Evolutionary conservation across 2,113 vertebrate genomes (phyloP).

Genomic region (Emydocephalus ijimae): DNA sequence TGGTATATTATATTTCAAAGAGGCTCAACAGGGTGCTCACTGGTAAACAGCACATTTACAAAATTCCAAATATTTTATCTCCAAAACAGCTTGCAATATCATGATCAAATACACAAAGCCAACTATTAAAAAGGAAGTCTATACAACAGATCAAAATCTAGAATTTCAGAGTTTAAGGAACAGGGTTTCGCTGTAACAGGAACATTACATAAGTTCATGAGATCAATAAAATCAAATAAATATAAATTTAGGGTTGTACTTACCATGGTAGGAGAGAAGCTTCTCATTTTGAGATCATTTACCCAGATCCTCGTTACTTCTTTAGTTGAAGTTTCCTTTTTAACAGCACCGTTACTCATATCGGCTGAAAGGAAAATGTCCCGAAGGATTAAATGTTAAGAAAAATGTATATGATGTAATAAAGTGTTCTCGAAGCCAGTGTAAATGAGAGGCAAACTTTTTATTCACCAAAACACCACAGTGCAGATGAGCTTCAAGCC

Average conservation of each 20-base stretch:
- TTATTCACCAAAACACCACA: background rate
- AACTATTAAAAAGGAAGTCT: background rate
- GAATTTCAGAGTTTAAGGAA: background rate
- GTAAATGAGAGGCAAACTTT: background rate
- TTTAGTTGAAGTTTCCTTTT: slow-evolving; percentile 90
- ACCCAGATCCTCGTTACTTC: slow-evolving; percentile 92
- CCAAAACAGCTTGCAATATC: background rate
- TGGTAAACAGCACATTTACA: background rate
- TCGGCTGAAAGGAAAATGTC: slow-evolving; percentile 76
- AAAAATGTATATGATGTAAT: background rate
- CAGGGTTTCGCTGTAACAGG: too few species aligned
- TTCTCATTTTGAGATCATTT: slow-evolving; percentile 88
- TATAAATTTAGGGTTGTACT: slow-evolving; percentile 28
- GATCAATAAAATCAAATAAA: background rate
- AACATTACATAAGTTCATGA: background rate
- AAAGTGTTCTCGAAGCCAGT: background rate
- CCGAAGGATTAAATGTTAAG: slow-evolving; percentile 13
- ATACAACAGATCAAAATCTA: background rate
- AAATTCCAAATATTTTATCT: background rate
- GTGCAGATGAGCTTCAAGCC: background rate
- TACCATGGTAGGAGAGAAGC: slow-evolving; percentile 86
- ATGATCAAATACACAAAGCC: background rate
- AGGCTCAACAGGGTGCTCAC: background rate
- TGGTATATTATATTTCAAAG: background rate
- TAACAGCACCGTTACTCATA: slow-evolving; percentile 88